Evolutionary conservation across 2,113 vertebrate species (phyloP).

Genomic region (Trinectes maculatus): DNA sequence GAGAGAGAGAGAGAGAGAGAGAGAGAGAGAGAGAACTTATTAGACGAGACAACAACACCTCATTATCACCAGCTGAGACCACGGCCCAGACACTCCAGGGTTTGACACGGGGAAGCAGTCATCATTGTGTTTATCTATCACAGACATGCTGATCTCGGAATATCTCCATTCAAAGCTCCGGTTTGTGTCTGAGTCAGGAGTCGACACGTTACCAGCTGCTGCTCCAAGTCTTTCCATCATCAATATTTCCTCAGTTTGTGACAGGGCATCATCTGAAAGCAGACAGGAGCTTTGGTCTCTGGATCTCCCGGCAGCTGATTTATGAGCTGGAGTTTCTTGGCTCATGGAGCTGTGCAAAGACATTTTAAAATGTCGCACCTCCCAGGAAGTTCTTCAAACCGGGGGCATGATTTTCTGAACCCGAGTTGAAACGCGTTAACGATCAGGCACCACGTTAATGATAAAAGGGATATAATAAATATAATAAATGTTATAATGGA

Average conservation of each 20-base stretch:
- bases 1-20: conserved; percentile 18
- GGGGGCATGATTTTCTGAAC: no score
- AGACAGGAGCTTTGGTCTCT: conserved; percentile 19
- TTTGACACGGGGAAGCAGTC: conserved; percentile 45
- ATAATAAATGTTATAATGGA: no score
- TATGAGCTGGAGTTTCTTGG: conserved; percentile 17
- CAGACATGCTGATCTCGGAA: conserved; percentile 39
- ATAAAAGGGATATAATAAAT: no score
- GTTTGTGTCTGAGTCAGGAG: conserved; percentile 4
- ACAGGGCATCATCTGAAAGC: conserved; percentile 14
- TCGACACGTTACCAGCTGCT: conserved; percentile 15
- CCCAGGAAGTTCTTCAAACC: background rate
- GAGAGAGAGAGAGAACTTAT: conserved; percentile 42
- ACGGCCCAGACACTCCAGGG: conserved; percentile 25
- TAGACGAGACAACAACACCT: conserved; percentile 63
- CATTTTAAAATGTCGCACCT: background rate
- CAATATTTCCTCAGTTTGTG: conserved; percentile 10
- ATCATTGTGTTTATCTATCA: conserved; percentile 35
- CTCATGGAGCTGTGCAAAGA: conserved; percentile 14
- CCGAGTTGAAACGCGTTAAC: no score
- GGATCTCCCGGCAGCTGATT: conserved; percentile 17
- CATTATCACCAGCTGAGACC: conserved; percentile 54
- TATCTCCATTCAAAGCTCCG: conserved; percentile 17
- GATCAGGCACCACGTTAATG: no score
- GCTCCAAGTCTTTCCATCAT: conserved; percentile 33